Evolutionary conservation across 2,113 vertebrate genomes (phyloP).

Genomic region (Alouatta palliata): DNA sequence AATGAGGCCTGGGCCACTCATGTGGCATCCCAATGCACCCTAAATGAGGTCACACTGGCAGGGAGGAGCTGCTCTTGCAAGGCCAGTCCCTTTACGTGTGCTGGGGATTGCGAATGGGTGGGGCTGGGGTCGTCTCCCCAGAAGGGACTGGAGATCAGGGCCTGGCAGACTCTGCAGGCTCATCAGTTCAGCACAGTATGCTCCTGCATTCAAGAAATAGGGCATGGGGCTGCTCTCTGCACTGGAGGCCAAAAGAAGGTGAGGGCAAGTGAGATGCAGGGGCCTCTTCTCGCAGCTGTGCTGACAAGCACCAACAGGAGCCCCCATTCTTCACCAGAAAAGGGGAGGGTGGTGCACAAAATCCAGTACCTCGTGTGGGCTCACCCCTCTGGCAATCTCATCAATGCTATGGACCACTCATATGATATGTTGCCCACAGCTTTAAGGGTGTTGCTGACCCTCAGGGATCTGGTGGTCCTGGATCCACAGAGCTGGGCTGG

Average conservation of each 20-base stretch:
- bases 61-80: not conserved
- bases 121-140: accelerated
- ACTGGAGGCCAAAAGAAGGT: too few relatives aligned
- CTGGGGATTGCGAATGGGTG: too few relatives aligned
- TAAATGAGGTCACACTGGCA: not conserved
- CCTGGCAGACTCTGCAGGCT: too few relatives aligned
- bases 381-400: not conserved
- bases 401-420: not conserved
- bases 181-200: not conserved
- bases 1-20: not conserved
- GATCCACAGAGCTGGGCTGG: too few relatives aligned
- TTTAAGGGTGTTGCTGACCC: not conserved
- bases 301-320: not conserved
- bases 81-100: not conserved
- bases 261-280: not conserved
- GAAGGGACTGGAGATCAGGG: not conserved
- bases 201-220: not conserved
- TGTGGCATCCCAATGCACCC: not conserved
- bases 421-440: not conserved
- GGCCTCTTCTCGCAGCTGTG: not conserved
- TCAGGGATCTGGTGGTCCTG: accelerated
- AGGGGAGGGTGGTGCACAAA: accelerated
- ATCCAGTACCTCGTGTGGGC: too few relatives aligned
- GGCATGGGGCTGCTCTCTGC: not conserved
- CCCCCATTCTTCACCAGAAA: too few relatives aligned